A percentile compares a stretch with the other conserved stretches of the same genome.
Conservation (phyloP, 2,797 vertebrate species). For the Chelidonichthys spinosus region DNA sequence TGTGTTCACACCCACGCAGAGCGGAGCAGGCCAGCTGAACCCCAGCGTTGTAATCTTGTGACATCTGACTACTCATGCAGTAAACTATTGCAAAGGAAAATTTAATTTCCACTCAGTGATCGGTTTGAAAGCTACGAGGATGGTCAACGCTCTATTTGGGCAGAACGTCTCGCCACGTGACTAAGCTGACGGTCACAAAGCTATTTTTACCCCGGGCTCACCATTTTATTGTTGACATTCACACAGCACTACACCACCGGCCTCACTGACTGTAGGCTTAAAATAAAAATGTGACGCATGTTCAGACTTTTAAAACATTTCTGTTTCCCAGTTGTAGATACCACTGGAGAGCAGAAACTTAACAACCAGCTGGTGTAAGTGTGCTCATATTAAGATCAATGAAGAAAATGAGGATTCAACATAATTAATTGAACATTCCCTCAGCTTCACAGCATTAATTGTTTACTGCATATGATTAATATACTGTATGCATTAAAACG, state of each 20-base stretch:
- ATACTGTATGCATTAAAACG: neutral
- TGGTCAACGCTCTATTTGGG: neutral
- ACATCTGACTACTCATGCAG: slow-evolving; percentile 52
- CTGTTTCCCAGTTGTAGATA: slow-evolving; percentile 8
- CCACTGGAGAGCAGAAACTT: slow-evolving; percentile 1
- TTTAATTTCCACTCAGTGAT: slow-evolving; percentile 54
- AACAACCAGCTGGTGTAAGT: neutral
- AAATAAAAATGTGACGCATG: neutral
- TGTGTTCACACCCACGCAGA: slow-evolving; percentile 42
- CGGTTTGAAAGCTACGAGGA: slow-evolving; percentile 20
- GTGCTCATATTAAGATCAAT: slow-evolving; percentile 11
- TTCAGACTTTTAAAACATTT: slow-evolving; percentile 4
- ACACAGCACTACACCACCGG: neutral
- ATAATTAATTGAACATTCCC: neutral
- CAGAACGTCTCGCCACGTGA: slow-evolving; percentile 29
- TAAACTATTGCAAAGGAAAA: slow-evolving; percentile 47
- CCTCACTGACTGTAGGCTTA: neutral
- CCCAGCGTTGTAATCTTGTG: slow-evolving; percentile 42
- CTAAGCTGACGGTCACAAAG: slow-evolving; percentile 25
- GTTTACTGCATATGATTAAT: neutral
- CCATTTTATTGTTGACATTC: slow-evolving; percentile 22
- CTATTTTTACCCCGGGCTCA: slow-evolving; percentile 30
- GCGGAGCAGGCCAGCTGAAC: slow-evolving; percentile 37
- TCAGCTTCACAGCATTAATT: neutral
- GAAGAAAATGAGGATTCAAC: slow-evolving; percentile 2